Evolutionary conservation across 2,797 vertebrate genomes (phyloP).

Genomic region (Crotalus adamanteus): DNA sequence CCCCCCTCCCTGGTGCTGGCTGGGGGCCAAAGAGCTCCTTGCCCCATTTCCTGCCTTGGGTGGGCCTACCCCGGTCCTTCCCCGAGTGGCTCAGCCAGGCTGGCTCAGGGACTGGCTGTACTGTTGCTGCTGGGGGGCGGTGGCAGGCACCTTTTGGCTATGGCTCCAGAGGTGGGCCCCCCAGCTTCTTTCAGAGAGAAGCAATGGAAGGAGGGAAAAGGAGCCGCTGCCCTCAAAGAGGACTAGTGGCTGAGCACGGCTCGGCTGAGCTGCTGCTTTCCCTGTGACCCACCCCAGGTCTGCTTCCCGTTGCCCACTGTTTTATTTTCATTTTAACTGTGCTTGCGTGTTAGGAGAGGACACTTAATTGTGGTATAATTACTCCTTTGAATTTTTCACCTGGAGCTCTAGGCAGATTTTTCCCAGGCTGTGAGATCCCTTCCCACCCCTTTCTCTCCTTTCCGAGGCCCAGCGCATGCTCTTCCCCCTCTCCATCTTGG

Average conservation of each 20-base stretch:
- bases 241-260: not conserved
- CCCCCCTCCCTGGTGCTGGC: not conserved
- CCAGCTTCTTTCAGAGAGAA: not conserved
- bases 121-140: too few species aligned
- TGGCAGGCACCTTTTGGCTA: not conserved
- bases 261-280: not conserved
- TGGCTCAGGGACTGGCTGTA: accelerated
- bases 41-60: not conserved
- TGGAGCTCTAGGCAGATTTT: conserved; percentile 16
- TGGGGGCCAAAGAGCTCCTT: not conserved
- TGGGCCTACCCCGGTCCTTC: not conserved
- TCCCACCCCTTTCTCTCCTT: conserved; percentile 11
- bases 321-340: not conserved
- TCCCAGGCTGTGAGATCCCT: conserved; percentile 36
- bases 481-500: not conserved
- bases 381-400: conserved; percentile 29
- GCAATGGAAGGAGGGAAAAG: accelerated
- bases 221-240: not conserved
- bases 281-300: not conserved
- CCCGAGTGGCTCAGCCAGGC: not conserved
- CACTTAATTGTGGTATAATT: conserved; percentile 40
- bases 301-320: not conserved
- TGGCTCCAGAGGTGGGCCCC: not conserved
- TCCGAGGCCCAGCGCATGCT: not conserved
- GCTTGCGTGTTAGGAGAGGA: conserved; percentile 33